phyloP scores from a whole-genome alignment of 1,140 invertebrate genomes.

The Musca vetustissima region DNA sequence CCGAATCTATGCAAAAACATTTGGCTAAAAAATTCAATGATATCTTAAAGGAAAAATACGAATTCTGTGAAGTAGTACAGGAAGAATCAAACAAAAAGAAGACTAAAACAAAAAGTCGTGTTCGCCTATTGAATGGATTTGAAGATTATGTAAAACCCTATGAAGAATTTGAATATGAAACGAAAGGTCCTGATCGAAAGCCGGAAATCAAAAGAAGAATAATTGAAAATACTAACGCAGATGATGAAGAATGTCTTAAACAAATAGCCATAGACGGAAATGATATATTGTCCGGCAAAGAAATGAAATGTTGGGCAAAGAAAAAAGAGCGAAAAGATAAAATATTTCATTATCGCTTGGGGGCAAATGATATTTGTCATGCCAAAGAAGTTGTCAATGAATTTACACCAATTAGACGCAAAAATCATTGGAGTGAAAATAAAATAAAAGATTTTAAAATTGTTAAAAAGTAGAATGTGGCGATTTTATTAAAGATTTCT shows the following conservation, averaged over 20 bases:
- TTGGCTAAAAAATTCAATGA: constrained; percentile 19
- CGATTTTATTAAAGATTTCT: too few species aligned
- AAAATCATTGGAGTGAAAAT: constrained; percentile 26
- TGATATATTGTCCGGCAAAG: not conserved
- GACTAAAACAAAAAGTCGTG: constrained; percentile 2
- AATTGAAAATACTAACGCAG: not conserved
- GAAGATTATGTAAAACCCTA: constrained; percentile 25
- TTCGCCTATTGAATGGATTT: constrained; percentile 10
- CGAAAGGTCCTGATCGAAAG: constrained; percentile 7
- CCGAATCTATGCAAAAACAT: constrained; percentile 19
- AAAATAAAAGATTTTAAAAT: constrained; percentile 25
- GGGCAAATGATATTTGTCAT: not conserved
- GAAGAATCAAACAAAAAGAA: not conserved
- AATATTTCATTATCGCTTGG: constrained; percentile 16
- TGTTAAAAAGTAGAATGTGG: too few species aligned
- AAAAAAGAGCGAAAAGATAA: constrained; percentile 16
- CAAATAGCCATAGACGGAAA: not conserved
- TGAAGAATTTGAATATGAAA: constrained; percentile 29
- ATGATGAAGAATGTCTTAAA: not conserved
- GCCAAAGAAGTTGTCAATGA: constrained; percentile 11
- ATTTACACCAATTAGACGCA: constrained; percentile 8
- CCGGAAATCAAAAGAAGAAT: constrained; percentile 20
- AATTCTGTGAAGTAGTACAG: not conserved
- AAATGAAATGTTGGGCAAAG: not conserved
- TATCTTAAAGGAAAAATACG: constrained; percentile 1